Conservation (phyloP, 2,113 vertebrate species). For the Myiagra hebetior region DNA sequence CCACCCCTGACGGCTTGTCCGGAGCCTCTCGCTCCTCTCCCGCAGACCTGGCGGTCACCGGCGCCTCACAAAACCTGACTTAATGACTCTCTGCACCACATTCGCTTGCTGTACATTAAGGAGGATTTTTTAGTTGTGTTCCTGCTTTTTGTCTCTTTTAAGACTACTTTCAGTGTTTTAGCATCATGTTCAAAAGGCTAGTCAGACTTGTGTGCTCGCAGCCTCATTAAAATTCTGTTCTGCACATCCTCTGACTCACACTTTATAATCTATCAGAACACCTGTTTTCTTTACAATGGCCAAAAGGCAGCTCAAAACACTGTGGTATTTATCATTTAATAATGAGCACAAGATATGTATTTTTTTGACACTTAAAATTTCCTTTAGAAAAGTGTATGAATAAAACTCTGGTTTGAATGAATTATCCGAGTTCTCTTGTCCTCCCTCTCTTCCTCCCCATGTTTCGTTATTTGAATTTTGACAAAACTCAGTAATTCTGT, state of each 20-base stretch:
- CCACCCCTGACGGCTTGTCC: neutral
- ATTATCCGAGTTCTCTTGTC: conserved; percentile 63
- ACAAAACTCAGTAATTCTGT: conserved; percentile 49
- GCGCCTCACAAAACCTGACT: neutral
- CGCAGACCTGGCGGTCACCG: neutral
- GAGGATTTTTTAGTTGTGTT: conserved; percentile 66
- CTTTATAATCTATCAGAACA: conserved; percentile 88
- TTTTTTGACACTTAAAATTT: conserved; percentile 85
- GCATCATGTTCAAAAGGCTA: conserved; percentile 80
- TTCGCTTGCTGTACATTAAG: conserved; percentile 66
- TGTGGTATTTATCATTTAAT: conserved; percentile 87
- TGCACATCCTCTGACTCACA: conserved; percentile 82
- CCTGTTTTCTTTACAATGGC: conserved; percentile 88
- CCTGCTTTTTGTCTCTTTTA: conserved; percentile 74
- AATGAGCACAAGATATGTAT: conserved; percentile 84
- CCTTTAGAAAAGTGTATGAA: conserved; percentile 73
- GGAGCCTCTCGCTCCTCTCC: neutral
- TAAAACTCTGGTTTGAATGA: conserved; percentile 74
- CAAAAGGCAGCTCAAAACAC: conserved; percentile 86
- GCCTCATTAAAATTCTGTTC: conserved; percentile 84
- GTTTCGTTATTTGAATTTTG: conserved; percentile 67
- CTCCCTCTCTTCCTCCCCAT: neutral
- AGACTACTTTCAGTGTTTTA: conserved; percentile 77
- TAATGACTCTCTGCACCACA: conserved; percentile 57
- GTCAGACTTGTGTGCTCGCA: conserved; percentile 73